Base-by-base conservation (phyloP, 2,888 invertebrate genomes). In the Ormyrus pomaceus region DNA sequence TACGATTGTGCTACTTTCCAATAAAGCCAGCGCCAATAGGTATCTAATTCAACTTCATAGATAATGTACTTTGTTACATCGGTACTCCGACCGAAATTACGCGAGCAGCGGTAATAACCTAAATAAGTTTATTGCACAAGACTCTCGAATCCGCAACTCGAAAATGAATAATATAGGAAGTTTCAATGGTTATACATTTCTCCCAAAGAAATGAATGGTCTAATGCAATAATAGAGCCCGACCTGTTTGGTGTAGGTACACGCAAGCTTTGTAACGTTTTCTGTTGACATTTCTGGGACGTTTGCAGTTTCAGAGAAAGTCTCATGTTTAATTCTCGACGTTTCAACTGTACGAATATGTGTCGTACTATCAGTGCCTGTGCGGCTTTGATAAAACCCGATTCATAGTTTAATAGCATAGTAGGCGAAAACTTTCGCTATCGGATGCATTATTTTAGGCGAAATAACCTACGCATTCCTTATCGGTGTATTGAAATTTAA, bases 221-320 rank as follows among this genome's bases (percentile, higher is more conserved):
- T n/a, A 3, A 11, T 51, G 34, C 55, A 56, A 53, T 51, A 64
- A 64, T 64, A 50, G 34, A 34, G 34, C 34, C 13, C 13, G 45
- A 46, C 53, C 9, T 19, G 59, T 62, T 19, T 50, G 13, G 34
- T 19, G 50, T 64, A 13, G 45, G 53, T 51, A 45, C 8, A 62
- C 53, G 55, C 53, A 19, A 61, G 62, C 68, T 76, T 69, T 62
- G 53, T 46, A 66, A 72, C 53, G 45, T 59, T 79, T 74, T 73
- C 34, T 50, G 68, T 79, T 73, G 79, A 79, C 79, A 11, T 73
- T 69, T 79, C 73, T 68, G 69, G 73, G 73, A 73, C 79, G 19
- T 73, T 50, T 9, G 7, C 51, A 64, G 70, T 59, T 59, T 68
- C 61, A 13, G 34, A 61, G 62, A 55, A 46, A 51, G 55, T 65